Evolutionary conservation across 2,888 invertebrate species (phyloP), one percentile per base, ranked within the genome.

Genomic region (Brachynemurus nebulosus): DNA sequence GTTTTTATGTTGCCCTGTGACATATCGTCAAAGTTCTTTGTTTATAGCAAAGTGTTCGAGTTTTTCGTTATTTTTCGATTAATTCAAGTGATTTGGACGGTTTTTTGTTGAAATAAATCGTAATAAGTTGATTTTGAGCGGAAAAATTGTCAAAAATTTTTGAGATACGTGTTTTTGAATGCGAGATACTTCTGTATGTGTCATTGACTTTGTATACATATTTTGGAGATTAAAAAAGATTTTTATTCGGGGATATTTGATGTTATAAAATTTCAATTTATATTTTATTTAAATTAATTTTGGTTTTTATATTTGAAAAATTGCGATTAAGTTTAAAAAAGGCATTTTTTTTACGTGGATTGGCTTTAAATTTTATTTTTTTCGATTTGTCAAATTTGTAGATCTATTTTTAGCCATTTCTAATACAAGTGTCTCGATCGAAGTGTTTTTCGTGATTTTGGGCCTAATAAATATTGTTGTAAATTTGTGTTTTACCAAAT

Each of bases 21-120:
- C 37, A 37, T 37, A 20, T 37, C 37, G 18, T 37, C 18, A 37
- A 36, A 37, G 37, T 37, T 37, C 37, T 37, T 37, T 37, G 37
- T 37, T 37, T 37, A 37, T 37, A 12, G 12, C 18, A 37, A 6
- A 12, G 30, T 30, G 30, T 30, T 6, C 6, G 30, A n/a, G 14
- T 5, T 30, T 30, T 6, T 12, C 4, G n/a, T 30, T 2, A 30
- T 30, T 30, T 30, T 37, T 37, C 20, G 18, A 17, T 20, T 37
- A 37, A 37, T 37, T 20, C 20, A 37, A 37, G 37, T 37, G 37
- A 12, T 30, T 30, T 30, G 11, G 2, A n/a, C 20, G 3, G 9
- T 5, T 17, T 37, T 7, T 4, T n/a, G 37, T 2, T 37, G 9
- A 37, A 11, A n/a, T 37, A 12, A 12, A 2, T 30, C n/a, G 7